These are phyloP conservation scores for Hylaea fasciaria DNA, from an alignment of 2,888 invertebrate species.

Conservation along the genomic window DNA sequence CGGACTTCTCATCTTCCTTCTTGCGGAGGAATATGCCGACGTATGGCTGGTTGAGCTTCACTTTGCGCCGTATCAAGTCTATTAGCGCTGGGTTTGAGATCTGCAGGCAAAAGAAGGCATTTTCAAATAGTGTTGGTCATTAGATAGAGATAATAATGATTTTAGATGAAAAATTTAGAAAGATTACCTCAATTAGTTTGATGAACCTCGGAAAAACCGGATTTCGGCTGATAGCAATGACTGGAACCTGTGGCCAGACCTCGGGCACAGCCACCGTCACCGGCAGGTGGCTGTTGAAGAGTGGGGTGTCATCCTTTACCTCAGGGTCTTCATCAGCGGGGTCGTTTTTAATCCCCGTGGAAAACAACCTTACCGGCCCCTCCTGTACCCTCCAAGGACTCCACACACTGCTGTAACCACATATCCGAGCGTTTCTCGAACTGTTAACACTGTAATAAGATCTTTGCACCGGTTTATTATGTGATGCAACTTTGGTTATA, in stretches of 20 bases:
- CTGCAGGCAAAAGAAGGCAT: conserved; percentile 67
- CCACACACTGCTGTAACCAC: conserved; percentile 53
- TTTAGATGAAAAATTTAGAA: background rate
- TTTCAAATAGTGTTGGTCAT: background rate
- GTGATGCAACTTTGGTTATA: conserved; percentile 79
- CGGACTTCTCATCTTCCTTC: conserved; percentile 94
- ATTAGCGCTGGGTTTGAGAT: conserved; percentile 94
- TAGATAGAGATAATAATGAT: background rate
- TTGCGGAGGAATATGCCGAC: conserved; percentile 98
- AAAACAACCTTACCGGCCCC: conserved; percentile 60
- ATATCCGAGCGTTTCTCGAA: conserved; percentile 51
- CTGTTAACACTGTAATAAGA: conserved; percentile 46
- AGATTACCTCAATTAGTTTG: conserved; percentile 95
- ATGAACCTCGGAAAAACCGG: conserved; percentile 99
- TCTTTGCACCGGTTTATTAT: conserved; percentile 62
- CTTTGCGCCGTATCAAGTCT: conserved; percentile 95
- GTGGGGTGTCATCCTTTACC: conserved; percentile 71
- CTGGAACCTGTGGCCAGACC: conserved; percentile 97
- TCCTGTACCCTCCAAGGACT: conserved; percentile 40
- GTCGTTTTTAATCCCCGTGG: conserved; percentile 69
- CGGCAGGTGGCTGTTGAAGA: conserved; percentile 87
- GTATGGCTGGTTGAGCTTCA: conserved; percentile 98
- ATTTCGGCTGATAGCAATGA: conserved; percentile 96
- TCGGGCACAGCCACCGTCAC: conserved; percentile 97
- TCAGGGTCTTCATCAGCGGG: conserved; percentile 71